Base-by-base conservation (phyloP, 2,888 invertebrate genomes). In the Branchellion lobata region DNA sequence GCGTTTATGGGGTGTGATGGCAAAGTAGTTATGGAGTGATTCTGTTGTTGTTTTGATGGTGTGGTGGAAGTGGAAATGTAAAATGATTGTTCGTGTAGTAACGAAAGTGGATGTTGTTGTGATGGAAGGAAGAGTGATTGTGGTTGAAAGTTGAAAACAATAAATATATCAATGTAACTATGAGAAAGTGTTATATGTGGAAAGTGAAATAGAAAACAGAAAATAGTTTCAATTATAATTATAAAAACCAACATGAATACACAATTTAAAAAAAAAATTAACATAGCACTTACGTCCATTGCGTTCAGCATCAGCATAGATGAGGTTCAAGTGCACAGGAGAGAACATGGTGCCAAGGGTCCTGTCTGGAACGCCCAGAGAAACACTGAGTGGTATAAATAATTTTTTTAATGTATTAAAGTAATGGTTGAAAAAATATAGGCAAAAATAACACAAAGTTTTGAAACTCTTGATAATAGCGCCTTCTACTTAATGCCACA, bases 301-400 rank as follows among this genome's bases (percentile, higher is more conserved):
- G 83, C 89, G 87, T 86, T 99, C 99, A 0, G 98, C 95, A 86
- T 95, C 94, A 86, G 96, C 96, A 85, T 92, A 92, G 21, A 91
- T 91, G 80, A 96, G 91, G 85, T 94, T 93, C 11, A 96, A 94
- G 83, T 93, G 92, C 53, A 97, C 92, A 34, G 96, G 95, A 0
- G 97, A 96, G 88, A 98, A 99, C 85, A 89, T 88, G 47, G 87
- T 87, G 82, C 97, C 96, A 86, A 92, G 92, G 86, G 94, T 94
- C 83, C 95, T 95, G 82, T 92, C 93, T 71, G 97, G 98, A 69
- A 98, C 95, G 68, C 98, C 98, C 81, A 97, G 91, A 82, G 93
- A 91, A 18, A 95, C 94, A 87, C 96, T 90, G 83, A 8, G 40
- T n/a, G n/a, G n/a, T n/a, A n/a, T 33, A n/a, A n/a, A n/a, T n/a